Base-by-base conservation (phyloP, 2,797 vertebrate genomes). In the Sebastes itinus region DNA sequence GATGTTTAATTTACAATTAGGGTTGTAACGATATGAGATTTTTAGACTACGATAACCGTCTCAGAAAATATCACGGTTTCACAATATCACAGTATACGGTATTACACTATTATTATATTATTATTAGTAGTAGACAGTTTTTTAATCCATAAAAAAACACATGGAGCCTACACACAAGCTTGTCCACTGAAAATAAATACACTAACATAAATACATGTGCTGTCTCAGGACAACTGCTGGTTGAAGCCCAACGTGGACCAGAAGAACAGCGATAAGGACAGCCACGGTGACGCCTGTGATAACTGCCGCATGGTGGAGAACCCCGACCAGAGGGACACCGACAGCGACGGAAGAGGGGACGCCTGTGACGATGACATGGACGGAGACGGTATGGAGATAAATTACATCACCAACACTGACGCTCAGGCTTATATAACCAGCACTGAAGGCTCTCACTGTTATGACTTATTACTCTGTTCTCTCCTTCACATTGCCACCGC, bases 281-380 rank as follows among this genome's bases (percentile, higher is more conserved):
- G 95, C 90, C 98, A 98, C 2, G 98, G 99, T 0, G 97, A 99
- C n/a, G 97, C 98, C 65, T 99, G 99, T 78, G 99, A 99, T 81
- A 99, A 99, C 91, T 99, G 99, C 32, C 94, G 93, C 52, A 86
- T 70, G 13, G 93, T 97, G 82, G 94, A 97, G 72, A 99, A 99
- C 92, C 96, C 97, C 3, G 98, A 99, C 94, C 98, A 99, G 92
- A 96, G 95, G 78, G 98, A 99, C 94, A 99, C 99, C 0, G 98
- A 99, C 80, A 81, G 92, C 20, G 98, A 99, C 23, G 97, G 98
- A 71, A 97, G 94, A 88, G 98, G 99, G 79, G 99, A 99, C 28
- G 96, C 97, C 85, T 99, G 98, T 33, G 98, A 99, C 60, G 97
- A 99, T 13, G 99, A 99, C 95, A 99, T 99, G 96, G 99, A 99